A percentile compares a stretch with the other conserved stretches of the same genome.
Evolutionary conservation across 37 sponge, comb jelly and placozoan species (phyloP).

Genomic region (Halisarca cf. caerulea): DNA sequence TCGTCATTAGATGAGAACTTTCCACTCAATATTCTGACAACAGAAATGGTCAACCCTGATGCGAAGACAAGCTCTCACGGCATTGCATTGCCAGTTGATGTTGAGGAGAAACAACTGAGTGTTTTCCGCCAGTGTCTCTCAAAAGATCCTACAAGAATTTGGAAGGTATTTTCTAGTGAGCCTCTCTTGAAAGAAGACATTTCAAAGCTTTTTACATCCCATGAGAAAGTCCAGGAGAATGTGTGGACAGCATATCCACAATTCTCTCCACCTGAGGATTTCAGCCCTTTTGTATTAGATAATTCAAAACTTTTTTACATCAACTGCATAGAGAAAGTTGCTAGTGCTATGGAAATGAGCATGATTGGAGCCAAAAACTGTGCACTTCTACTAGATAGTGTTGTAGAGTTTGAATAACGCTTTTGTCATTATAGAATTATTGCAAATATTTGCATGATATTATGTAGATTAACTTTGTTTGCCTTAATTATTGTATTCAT

Average conservation of each 20-base stretch:
- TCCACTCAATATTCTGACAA: constrained; percentile 65
- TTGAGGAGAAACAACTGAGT: constrained; percentile 20
- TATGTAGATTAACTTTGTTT: too few species aligned
- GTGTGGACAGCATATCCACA: constrained; percentile 88
- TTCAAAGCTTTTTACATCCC: constrained; percentile 36
- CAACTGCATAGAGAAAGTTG: constrained; percentile 85
- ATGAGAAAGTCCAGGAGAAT: constrained; percentile 5
- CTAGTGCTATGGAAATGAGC: constrained; percentile 97
- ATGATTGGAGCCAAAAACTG: constrained; percentile 85
- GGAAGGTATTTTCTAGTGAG: constrained; percentile 71
- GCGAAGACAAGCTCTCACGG: constrained; percentile 55
- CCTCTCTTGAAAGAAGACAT: constrained; percentile 57
- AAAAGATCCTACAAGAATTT: constrained; percentile 47
- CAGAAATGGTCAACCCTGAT: constrained; percentile 3
- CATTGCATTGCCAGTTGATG: constrained; percentile 49
- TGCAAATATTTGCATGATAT: too few species aligned
- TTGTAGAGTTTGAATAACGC: too few species aligned
- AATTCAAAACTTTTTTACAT: constrained; percentile 69
- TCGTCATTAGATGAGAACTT: constrained; percentile 11
- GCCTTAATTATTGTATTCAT: too few species aligned
- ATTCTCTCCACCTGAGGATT: constrained; percentile 72
- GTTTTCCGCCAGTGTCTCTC: constrained; percentile 36
- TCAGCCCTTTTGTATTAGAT: constrained; percentile 75
- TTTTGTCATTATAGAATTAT: too few species aligned
- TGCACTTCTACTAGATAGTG: constrained; percentile 43